Evolutionary conservation across 1,140 invertebrate genomes (phyloP).

Genomic region (Megathymus violae): DNA sequence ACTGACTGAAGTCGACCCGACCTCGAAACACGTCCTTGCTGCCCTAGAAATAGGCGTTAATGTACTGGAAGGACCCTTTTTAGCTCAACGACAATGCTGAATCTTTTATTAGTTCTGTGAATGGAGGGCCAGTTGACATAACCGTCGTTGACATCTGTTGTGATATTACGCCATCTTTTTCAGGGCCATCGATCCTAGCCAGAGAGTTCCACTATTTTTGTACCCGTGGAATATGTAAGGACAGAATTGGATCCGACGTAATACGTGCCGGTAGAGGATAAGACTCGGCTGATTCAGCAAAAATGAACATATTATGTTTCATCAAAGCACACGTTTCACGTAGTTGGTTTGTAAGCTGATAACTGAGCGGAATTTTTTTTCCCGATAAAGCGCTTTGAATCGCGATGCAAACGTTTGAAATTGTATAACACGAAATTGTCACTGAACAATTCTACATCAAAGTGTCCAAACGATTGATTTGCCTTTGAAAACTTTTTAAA

Average conservation of each 20-base stretch:
- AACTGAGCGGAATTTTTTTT: conserved; percentile 28
- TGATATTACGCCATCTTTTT: conserved; percentile 77
- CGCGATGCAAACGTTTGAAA: conserved; percentile 6
- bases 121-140: conserved; percentile 79
- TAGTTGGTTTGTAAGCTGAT: conserved; percentile 19
- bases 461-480: too few relatives aligned
- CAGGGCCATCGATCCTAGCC: conserved; percentile 59
- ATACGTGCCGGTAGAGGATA: conserved; percentile 52
- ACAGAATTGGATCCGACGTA: conserved; percentile 59
- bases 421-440: conserved; percentile 10
- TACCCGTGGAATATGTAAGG: conserved; percentile 68
- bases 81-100: conserved; percentile 75
- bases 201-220: conserved; percentile 59
- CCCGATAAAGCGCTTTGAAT: conserved; percentile 23
- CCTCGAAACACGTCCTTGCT: conserved; percentile 55
- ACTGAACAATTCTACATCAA: conserved; percentile 1
- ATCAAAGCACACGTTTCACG: conserved; percentile 51
- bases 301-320: conserved; percentile 57
- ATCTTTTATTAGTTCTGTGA: conserved; percentile 82
- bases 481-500: too few relatives aligned
- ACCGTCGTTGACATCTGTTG: conserved; percentile 80
- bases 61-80: conserved; percentile 71
- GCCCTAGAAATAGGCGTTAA: conserved; percentile 54
- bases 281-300: conserved; percentile 56
- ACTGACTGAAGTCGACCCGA: conserved; percentile 47